phyloP scores from a whole-genome alignment of 2,113 vertebrate species.

The Hemicordylus capensis region DNA sequence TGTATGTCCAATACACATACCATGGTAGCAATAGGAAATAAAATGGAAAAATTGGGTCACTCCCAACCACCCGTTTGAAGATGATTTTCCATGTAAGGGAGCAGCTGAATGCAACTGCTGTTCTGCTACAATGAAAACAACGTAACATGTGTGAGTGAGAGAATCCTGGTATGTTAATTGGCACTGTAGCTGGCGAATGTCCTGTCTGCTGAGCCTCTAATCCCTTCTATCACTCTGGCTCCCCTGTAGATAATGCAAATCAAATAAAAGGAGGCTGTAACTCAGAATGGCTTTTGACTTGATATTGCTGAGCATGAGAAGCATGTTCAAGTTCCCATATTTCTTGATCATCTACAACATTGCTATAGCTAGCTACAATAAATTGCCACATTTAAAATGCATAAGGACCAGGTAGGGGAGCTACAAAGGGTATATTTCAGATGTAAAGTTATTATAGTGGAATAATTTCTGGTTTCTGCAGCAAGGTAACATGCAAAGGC shows the following conservation, averaged over 20 bases:
- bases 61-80: constrained; percentile 66
- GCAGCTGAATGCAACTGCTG: constrained; percentile 64
- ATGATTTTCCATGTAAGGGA: constrained; percentile 63
- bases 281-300: not conserved
- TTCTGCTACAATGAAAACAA: constrained; percentile 64
- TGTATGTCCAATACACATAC: constrained; percentile 51
- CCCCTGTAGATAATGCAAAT: constrained; percentile 43
- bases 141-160: constrained; percentile 48
- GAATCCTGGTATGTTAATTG: constrained; percentile 65
- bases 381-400: not conserved
- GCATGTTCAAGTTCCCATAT: not conserved
- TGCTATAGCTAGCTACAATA: not conserved
- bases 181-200: constrained; percentile 48
- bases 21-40: constrained; percentile 67
- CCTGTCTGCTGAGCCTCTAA: constrained; percentile 24
- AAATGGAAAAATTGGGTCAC: constrained; percentile 53
- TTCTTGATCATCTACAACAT: not conserved
- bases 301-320: constrained; percentile 37
- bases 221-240: not conserved
- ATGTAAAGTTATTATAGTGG: not conserved
- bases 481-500: not conserved
- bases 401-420: not conserved
- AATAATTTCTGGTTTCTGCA: not conserved
- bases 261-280: constrained; percentile 17
- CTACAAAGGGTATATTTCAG: not conserved